A percentile compares a stretch with the other conserved stretches of the same genome.
phyloP scores from a whole-genome alignment of 2,113 vertebrate genomes.

The Pachypanchax playfairii region DNA sequence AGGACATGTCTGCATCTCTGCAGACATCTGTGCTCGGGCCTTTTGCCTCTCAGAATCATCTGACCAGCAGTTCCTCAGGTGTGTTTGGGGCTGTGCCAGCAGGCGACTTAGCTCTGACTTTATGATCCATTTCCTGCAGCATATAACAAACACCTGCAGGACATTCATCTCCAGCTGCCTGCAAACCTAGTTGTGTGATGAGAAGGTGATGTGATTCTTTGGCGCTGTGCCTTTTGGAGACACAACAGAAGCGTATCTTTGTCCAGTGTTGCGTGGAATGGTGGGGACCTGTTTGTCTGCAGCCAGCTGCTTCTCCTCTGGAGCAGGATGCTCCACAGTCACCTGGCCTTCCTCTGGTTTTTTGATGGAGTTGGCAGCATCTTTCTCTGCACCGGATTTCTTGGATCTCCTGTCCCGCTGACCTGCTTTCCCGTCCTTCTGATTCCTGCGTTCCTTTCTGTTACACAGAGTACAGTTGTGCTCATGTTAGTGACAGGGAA shows the following conservation, averaged over 20 bases:
- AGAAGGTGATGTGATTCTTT: slow-evolving; percentile 65
- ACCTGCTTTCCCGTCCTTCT: slow-evolving; percentile 48
- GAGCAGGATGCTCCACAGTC: background rate
- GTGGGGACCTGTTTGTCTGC: slow-evolving; percentile 58
- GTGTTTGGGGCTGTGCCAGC: background rate
- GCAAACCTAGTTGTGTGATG: slow-evolving; percentile 44
- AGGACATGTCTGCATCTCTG: background rate
- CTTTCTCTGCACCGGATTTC: slow-evolving; percentile 51
- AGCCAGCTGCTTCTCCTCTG: slow-evolving; percentile 15
- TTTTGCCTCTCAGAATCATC: slow-evolving; percentile 3
- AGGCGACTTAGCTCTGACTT: slow-evolving; percentile 17
- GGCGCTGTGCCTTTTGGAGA: slow-evolving; percentile 36
- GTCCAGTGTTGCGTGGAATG: slow-evolving; percentile 73
- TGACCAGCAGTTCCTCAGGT: slow-evolving; percentile 14
- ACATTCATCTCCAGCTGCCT: slow-evolving; percentile 1
- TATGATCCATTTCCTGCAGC: slow-evolving; percentile 14
- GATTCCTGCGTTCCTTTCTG: slow-evolving; percentile 61
- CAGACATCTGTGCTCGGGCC: slow-evolving; percentile 13
- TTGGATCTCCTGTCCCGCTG: slow-evolving; percentile 55
- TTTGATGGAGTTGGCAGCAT: slow-evolving; percentile 35
- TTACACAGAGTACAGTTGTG: background rate
- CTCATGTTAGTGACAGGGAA: too few species aligned
- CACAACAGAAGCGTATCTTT: slow-evolving; percentile 54
- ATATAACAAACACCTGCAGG: slow-evolving; percentile 13
- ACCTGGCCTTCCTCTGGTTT: slow-evolving; percentile 19